Evolutionary conservation across 2,888 invertebrate genomes (phyloP).

Genomic region (Parnassius glacialis): DNA sequence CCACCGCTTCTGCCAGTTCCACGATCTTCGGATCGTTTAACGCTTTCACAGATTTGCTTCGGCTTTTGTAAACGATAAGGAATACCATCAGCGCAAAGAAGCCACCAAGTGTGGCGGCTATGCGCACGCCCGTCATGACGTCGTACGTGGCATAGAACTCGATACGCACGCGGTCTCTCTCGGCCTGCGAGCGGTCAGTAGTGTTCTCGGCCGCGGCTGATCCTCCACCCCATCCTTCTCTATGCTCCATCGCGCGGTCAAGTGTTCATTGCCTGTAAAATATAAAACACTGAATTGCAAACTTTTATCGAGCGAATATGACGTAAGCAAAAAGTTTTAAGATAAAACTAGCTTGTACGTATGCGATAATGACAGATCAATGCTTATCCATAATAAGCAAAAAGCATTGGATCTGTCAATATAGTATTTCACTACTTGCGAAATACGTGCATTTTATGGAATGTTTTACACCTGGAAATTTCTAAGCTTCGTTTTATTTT

Average conservation of each 20-base stretch:
- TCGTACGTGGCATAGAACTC: constrained; percentile 95
- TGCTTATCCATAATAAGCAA: no score
- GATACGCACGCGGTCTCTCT: constrained; percentile 86
- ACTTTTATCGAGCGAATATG: constrained; percentile 26
- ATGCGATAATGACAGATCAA: constrained; percentile 21
- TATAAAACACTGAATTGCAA: constrained; percentile 35
- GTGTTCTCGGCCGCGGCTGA: constrained; percentile 59
- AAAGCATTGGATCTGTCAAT: constrained; percentile 25
- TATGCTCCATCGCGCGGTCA: constrained; percentile 72
- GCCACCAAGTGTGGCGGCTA: constrained; percentile 94
- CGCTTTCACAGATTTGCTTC: constrained; percentile 87
- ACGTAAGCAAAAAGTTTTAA: constrained; percentile 28
- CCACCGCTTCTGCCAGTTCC: constrained; percentile 88
- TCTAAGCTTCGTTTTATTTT: constrained; percentile 30
- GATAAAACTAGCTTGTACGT: constrained; percentile 33
- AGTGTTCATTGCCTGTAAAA: constrained; percentile 73
- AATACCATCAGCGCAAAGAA: constrained; percentile 96
- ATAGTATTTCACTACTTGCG: constrained; percentile 3
- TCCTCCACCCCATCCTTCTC: constrained; percentile 68
- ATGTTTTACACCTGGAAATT: constrained; percentile 14
- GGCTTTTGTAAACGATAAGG: constrained; percentile 94
- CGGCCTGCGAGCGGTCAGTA: constrained; percentile 67
- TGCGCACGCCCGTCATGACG: constrained; percentile 95
- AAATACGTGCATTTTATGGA: neutral
- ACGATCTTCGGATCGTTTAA: constrained; percentile 90